These are phyloP conservation scores for Odontophorus gujanensis DNA, from an alignment of 2,113 vertebrate genomes.

Conservation along the genomic window DNA sequence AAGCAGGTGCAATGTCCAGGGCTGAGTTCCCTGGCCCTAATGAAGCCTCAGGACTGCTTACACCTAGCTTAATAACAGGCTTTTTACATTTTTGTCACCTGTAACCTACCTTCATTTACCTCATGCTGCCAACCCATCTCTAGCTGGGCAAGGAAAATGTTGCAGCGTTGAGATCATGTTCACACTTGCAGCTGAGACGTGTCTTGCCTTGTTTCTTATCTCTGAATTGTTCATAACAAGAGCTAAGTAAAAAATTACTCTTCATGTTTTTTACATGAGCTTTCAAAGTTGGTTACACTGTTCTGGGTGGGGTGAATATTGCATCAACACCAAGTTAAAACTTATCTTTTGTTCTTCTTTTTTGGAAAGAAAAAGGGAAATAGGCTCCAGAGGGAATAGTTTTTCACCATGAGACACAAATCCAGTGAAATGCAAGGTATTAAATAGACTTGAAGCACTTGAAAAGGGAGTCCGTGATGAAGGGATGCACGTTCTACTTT, in stretches of 20 bases:
- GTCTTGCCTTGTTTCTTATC: slow-evolving; percentile 58
- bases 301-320: slow-evolving; percentile 69
- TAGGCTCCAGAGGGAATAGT: slow-evolving; percentile 19
- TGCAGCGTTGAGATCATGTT: slow-evolving; percentile 27
- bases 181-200: slow-evolving; percentile 22
- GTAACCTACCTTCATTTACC: slow-evolving; percentile 47
- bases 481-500: neutral
- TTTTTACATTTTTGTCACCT: slow-evolving; percentile 47
- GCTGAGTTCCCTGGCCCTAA: slow-evolving; percentile 25
- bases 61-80: slow-evolving; percentile 56
- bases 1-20: slow-evolving; percentile 51
- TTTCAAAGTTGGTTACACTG: slow-evolving; percentile 58
- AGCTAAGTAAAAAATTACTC: slow-evolving; percentile 56
- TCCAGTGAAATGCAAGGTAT: neutral
- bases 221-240: slow-evolving; percentile 62
- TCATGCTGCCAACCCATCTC: slow-evolving; percentile 32
- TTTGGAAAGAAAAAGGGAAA: slow-evolving; percentile 48
- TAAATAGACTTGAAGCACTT: neutral
- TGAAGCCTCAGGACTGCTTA: slow-evolving; percentile 37
- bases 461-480: neutral
- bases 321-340: slow-evolving; percentile 69
- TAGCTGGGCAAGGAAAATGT: slow-evolving; percentile 56
- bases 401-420: neutral
- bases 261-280: slow-evolving; percentile 68
- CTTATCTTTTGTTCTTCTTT: slow-evolving; percentile 64